Conservation (phyloP, 2,797 vertebrate genomes). For the Ctenochaetus hawaiiensis region DNA sequence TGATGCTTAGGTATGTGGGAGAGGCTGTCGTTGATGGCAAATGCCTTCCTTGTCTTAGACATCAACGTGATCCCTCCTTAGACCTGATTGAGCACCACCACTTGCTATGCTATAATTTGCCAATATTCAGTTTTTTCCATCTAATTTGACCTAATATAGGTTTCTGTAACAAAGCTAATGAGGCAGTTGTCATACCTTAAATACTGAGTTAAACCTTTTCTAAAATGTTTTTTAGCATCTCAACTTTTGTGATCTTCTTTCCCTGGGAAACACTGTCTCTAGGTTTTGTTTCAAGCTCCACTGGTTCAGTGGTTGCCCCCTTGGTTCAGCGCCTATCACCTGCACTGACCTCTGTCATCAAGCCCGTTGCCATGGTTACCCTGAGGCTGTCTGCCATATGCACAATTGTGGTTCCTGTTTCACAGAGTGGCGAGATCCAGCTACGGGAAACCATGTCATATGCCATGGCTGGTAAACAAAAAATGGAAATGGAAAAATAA, state of each 20-base stretch:
- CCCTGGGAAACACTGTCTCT: constrained; percentile 7
- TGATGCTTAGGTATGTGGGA: not conserved
- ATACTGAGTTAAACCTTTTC: not conserved
- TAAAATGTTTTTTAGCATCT: not conserved
- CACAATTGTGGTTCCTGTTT: constrained; percentile 74
- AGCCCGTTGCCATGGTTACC: constrained; percentile 60
- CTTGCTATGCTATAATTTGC: not conserved
- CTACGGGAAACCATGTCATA: constrained; percentile 60
- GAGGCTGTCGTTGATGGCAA: not conserved
- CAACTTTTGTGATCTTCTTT: constrained; percentile 18
- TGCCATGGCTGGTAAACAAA: constrained; percentile 68
- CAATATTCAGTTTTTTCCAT: not conserved
- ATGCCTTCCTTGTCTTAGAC: not conserved
- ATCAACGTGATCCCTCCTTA: not conserved
- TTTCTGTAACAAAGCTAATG: not conserved
- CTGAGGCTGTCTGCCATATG: constrained; percentile 61
- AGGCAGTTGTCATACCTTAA: not conserved
- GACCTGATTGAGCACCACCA: not conserved
- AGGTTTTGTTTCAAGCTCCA: constrained; percentile 75
- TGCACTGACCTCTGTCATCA: constrained; percentile 71
- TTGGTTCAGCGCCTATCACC: constrained; percentile 66
- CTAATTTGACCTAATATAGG: not conserved
- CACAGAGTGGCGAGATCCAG: constrained; percentile 67
- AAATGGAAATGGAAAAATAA: not conserved
- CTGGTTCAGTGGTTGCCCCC: constrained; percentile 73